A percentile compares a stretch with the other conserved stretches of the same genome.
phyloP scores from a whole-genome alignment of 2,888 invertebrate genomes.

The Luperina testacea region DNA sequence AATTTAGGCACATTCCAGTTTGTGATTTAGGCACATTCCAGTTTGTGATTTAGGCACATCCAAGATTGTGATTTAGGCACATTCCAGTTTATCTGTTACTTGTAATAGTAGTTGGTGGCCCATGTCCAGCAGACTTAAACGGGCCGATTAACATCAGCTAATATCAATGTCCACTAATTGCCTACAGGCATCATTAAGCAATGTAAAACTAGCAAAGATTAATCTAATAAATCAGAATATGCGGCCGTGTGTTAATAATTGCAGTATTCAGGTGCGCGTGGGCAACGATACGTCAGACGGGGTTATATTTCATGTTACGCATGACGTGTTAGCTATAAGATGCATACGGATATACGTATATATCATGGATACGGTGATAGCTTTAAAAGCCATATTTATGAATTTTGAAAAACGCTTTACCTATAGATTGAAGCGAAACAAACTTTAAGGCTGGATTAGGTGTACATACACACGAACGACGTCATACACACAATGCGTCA shows the following conservation, averaged over 20 bases:
- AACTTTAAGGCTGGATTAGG: too few relatives aligned
- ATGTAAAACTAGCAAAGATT: constrained; percentile 21
- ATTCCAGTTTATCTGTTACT: not conserved
- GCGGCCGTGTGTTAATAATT: constrained; percentile 34
- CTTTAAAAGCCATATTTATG: constrained; percentile 4
- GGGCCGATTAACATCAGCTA: constrained; percentile 1
- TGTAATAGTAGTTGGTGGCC: not conserved
- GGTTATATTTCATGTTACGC: constrained; percentile 41
- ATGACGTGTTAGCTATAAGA: constrained; percentile 23
- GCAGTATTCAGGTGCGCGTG: constrained; percentile 31
- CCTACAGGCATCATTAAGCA: constrained; percentile 29
- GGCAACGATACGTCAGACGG: constrained; percentile 28
- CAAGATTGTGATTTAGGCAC: not conserved
- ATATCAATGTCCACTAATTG: constrained; percentile 28
- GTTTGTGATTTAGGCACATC: not conserved
- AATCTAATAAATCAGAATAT: constrained; percentile 48
- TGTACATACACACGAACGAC: too few relatives aligned
- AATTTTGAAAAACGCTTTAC: too few relatives aligned
- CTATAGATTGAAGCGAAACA: not conserved
- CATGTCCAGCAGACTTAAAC: not conserved
- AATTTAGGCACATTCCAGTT: not conserved
- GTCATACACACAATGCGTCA: too few relatives aligned
- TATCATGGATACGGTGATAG: constrained; percentile 25
- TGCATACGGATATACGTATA: too few relatives aligned
- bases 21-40: not conserved